phyloP scores from a whole-genome alignment of 2,113 vertebrate genomes.

The Brachypteracias leptosomus region DNA sequence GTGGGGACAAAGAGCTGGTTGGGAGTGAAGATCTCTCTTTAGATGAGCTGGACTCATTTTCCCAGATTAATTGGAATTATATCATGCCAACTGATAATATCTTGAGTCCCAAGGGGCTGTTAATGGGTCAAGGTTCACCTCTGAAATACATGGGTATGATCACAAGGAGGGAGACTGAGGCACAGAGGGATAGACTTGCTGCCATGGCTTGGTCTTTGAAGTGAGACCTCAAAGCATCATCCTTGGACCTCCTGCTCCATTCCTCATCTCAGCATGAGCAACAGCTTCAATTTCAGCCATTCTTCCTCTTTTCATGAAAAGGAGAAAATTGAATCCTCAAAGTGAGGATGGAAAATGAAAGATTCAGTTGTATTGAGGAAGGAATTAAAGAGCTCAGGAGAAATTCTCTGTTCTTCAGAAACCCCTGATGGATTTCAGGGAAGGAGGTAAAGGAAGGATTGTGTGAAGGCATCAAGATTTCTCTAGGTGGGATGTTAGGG shows the following conservation, averaged over 20 bases:
- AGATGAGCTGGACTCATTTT: not conserved
- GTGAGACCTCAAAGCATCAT: not conserved
- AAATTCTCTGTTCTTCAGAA: not conserved
- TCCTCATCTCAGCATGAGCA: not conserved
- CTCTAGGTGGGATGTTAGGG: not conserved
- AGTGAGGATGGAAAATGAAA: not conserved
- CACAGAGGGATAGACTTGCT: not conserved
- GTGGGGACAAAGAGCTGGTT: accelerated
- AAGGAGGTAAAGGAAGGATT: not conserved
- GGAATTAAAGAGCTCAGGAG: not conserved
- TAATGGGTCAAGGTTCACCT: not conserved
- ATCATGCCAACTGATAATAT: not conserved
- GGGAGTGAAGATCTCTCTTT: not conserved
- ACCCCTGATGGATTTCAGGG: not conserved
- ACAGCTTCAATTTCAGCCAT: not conserved
- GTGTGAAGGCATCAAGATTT: not conserved
- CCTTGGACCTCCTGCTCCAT: not conserved
- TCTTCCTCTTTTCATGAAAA: not conserved
- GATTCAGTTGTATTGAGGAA: not conserved
- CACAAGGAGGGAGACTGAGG: not conserved
- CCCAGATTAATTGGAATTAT: not conserved
- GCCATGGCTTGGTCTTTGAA: not conserved
- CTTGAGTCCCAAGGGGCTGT: not conserved
- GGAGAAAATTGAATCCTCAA: not conserved
- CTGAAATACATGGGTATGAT: not conserved